These are phyloP conservation scores for Otocyon megalotis DNA, from an alignment of 2,113 vertebrate species.

Conservation along the genomic window DNA sequence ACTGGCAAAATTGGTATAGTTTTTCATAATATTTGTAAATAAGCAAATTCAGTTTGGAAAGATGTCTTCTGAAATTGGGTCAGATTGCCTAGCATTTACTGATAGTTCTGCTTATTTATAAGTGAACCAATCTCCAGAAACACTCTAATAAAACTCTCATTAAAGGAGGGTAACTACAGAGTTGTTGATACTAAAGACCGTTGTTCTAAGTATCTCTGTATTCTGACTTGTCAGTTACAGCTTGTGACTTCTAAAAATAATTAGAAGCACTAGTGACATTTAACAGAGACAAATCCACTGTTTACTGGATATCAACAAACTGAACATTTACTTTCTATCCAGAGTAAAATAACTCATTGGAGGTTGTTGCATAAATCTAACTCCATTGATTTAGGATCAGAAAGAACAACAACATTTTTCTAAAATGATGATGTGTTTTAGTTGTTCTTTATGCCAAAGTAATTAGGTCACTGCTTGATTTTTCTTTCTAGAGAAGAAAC, in stretches of 20 bases:
- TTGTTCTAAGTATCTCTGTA: slow-evolving; percentile 49
- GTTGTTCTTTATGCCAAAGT: slow-evolving; percentile 12
- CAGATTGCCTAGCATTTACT: slow-evolving; percentile 4
- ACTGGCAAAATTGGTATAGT: not conserved
- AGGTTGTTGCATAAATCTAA: not conserved
- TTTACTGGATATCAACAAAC: not conserved
- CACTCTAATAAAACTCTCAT: not conserved
- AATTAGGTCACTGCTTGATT: not conserved
- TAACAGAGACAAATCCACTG: slow-evolving; percentile 64
- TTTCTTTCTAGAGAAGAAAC: slow-evolving; percentile 22
- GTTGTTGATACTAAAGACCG: not conserved
- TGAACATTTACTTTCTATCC: not conserved
- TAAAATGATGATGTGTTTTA: not conserved
- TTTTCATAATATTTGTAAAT: not conserved
- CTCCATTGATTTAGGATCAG: not conserved
- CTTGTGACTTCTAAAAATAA: slow-evolving; percentile 82
- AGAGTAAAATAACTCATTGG: not conserved
- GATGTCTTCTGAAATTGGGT: not conserved
- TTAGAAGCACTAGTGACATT: slow-evolving; percentile 70
- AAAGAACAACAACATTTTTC: slow-evolving; percentile 17
- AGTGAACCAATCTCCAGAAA: slow-evolving; percentile 44
- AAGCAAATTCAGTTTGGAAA: not conserved
- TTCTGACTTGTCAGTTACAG: slow-evolving; percentile 65
- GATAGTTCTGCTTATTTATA: slow-evolving; percentile 44
- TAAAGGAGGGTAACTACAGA: slow-evolving; percentile 18